A percentile compares a stretch with the other conserved stretches of the same genome.
These are phyloP conservation scores for Tangara arthus DNA, from an alignment of 2,797 vertebrate genomes.

Conservation along the genomic window DNA sequence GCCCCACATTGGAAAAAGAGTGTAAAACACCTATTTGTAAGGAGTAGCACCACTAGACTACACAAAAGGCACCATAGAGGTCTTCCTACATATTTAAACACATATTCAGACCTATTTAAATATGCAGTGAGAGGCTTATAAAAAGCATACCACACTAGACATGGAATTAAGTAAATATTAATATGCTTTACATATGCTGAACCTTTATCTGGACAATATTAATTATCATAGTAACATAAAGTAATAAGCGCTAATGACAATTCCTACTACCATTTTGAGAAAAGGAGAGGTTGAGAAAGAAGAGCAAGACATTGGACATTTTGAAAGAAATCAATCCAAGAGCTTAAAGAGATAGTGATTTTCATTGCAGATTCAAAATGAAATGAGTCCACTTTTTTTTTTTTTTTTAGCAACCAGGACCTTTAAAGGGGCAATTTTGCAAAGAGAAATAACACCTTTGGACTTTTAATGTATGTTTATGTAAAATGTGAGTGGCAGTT, in stretches of 20 bases:
- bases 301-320: neutral
- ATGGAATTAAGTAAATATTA: conserved; percentile 3
- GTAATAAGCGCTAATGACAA: neutral
- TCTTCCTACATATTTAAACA: neutral
- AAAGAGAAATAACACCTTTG: conserved; percentile 57
- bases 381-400: neutral
- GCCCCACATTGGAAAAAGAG: neutral
- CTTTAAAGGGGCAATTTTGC: conserved; percentile 47
- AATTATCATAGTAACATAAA: neutral
- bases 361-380: neutral
- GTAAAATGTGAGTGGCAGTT: conserved; percentile 58
- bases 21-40: neutral
- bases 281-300: neutral
- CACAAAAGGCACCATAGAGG: neutral
- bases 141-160: neutral
- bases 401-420: neutral
- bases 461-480: conserved; percentile 71
- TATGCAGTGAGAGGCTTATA: neutral
- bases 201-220: neutral
- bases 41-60: neutral
- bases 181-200: neutral
- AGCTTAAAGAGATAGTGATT: neutral
- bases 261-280: neutral
- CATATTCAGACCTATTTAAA: neutral
- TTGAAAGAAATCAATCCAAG: neutral